These are phyloP conservation scores for Pectinophora gossypiella DNA, from an alignment of 1,140 invertebrate genomes.

Conservation along the genomic window DNA sequence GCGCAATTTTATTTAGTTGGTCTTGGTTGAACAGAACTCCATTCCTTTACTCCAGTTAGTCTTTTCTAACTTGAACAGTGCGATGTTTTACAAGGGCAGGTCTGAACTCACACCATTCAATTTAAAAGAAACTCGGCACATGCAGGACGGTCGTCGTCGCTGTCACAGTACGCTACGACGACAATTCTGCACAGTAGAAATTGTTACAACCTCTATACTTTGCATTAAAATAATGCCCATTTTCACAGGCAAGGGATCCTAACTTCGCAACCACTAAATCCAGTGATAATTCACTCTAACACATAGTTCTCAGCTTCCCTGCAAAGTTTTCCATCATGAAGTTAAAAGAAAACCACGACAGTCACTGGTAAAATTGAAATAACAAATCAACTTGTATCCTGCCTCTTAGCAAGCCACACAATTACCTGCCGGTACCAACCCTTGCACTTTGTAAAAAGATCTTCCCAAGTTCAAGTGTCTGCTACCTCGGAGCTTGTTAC, in stretches of 20 bases:
- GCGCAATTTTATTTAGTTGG: constrained; percentile 71
- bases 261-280: constrained; percentile 61
- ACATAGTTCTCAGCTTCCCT: constrained; percentile 71
- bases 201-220: constrained; percentile 89
- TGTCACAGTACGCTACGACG: constrained; percentile 31
- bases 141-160: constrained; percentile 49
- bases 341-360: constrained; percentile 63
- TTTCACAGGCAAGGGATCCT: constrained; percentile 79
- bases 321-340: constrained; percentile 71
- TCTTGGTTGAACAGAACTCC: constrained; percentile 75
- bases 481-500: constrained; percentile 43
- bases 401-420: constrained; percentile 29
- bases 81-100: constrained; percentile 54
- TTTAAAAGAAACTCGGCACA: constrained; percentile 71
- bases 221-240: constrained; percentile 92
- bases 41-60: constrained; percentile 68
- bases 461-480: constrained; percentile 31
- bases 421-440: constrained; percentile 50
- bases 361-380: constrained; percentile 51
- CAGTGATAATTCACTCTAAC: constrained; percentile 68
- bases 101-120: constrained; percentile 71
- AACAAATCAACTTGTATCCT: constrained; percentile 44
- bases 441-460: constrained; percentile 58
- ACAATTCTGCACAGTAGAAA: constrained; percentile 63
- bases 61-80: constrained; percentile 74